Evolutionary conservation across 1,140 invertebrate genomes (phyloP).

Genomic region (Scaptomyza hsui): DNA sequence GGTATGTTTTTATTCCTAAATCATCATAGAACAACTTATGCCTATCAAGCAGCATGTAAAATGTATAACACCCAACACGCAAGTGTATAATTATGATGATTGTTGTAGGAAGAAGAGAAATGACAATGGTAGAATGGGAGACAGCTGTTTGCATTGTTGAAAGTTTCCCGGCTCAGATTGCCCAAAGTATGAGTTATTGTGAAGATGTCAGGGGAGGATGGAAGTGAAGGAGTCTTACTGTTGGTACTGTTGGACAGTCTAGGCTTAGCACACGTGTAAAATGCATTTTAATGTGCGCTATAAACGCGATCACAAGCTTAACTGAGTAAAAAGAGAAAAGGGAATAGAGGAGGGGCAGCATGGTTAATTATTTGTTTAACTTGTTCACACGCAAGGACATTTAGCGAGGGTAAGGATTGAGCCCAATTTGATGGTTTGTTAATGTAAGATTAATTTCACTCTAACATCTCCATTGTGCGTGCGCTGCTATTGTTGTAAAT

Average conservation of each 20-base stretch:
- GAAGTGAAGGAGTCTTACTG: slow-evolving; percentile 2
- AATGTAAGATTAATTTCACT: slow-evolving; percentile 81
- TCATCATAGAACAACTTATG: neutral
- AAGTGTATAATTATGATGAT: slow-evolving; percentile 56
- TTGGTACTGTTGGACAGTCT: slow-evolving; percentile 9
- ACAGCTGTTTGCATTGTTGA: slow-evolving; percentile 75
- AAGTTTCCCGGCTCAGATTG: slow-evolving; percentile 82
- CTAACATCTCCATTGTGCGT: slow-evolving; percentile 69
- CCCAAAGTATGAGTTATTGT: neutral
- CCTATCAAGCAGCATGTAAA: neutral
- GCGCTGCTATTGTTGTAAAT: slow-evolving; percentile 17
- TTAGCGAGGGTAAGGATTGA: slow-evolving; percentile 24
- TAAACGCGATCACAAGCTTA: slow-evolving; percentile 56
- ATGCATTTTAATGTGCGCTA: slow-evolving; percentile 70
- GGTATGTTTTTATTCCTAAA: too few species aligned
- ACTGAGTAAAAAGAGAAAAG: too few species aligned
- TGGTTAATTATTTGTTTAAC: slow-evolving; percentile 81
- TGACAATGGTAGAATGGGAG: slow-evolving; percentile 30
- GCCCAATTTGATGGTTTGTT: slow-evolving; percentile 58
- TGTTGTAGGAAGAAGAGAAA: slow-evolving; percentile 25
- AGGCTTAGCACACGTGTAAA: slow-evolving; percentile 51
- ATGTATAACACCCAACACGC: neutral
- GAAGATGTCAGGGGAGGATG: neutral
- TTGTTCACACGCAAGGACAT: slow-evolving; percentile 61
- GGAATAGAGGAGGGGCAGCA: neutral